Evolutionary conservation across 2,888 invertebrate genomes (phyloP), one percentile per base, ranked within the genome.

Genomic region (Chrysolina americana): DNA sequence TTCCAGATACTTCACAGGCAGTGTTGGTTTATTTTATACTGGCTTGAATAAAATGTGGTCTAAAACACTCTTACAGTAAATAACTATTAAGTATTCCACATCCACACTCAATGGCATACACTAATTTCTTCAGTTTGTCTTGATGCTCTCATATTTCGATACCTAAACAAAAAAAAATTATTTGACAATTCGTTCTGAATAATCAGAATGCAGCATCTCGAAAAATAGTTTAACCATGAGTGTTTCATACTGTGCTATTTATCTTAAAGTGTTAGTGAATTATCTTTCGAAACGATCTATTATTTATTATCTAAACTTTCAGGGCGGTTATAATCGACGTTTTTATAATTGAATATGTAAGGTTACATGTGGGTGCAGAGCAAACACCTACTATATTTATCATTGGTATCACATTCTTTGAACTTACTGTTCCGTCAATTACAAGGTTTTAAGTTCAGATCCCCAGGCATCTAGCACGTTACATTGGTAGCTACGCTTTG

Each of bases 361-460:
- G 36, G 59, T 59, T 59, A 59, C 59, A 28, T 59, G 59, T 59
- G 36, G 28, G 36, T 53, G 53, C 53, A 36, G 28, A 59, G 28
- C 36, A 36, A 59, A 59, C 15, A 59, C 59, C 59, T 36, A 59
- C 28, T 59, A 59, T 23, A 59, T 23, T 59, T 36, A 59, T 36
- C 15, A 13, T 59, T 13, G 15, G n/a, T 59, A 59, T 59, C 59
- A 28, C 59, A 59, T 59, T 59, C 59, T 59, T 59, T 17, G 36
- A 28, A 36, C n/a, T n/a, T 59, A 59, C 59, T 59, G 59, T 59
- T 59, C 59, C 36, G 59, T n/a, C 59, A 59, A 56, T 59, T 59
- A 59, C 59, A 59, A 59, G 59, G 59, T 59, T 59, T 21, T 59
- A 9, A 59, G 36, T 28, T 59, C 59, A 36, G n/a, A 59, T 28